Conservation (phyloP, 2,888 invertebrate genomes). For the Troilus luridus region DNA sequence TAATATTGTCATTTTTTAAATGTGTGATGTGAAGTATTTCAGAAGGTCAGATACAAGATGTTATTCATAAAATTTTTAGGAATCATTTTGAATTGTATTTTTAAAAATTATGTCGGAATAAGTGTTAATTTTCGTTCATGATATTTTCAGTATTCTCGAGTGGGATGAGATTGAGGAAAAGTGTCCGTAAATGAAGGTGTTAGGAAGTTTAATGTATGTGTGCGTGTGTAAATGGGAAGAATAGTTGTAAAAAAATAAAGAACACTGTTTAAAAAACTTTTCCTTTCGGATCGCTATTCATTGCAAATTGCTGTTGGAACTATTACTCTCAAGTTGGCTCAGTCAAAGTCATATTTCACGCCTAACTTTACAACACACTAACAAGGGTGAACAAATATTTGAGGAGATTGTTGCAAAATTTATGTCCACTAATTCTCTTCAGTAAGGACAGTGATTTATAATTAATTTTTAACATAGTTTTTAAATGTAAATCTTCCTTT, state of each 20-base stretch:
- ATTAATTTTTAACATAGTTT: not conserved
- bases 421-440: not conserved
- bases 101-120: no score
- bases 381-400: conserved; percentile 35
- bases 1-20: no score
- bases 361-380: not conserved
- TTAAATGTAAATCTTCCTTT: not conserved
- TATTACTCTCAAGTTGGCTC: not conserved
- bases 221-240: no score
- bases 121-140: no score
- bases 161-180: no score
- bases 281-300: not conserved
- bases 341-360: not conserved
- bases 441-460: not conserved
- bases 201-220: no score
- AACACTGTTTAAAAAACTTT: not conserved
- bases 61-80: no score
- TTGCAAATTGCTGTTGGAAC: not conserved
- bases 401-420: not conserved
- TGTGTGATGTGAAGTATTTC: no score
- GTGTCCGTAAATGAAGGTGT: no score
- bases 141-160: no score
- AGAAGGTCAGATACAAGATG: no score
- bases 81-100: no score
- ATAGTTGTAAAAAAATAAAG: not conserved